Base-by-base conservation (phyloP, 2,888 invertebrate genomes). In the Ceramica pisi region DNA sequence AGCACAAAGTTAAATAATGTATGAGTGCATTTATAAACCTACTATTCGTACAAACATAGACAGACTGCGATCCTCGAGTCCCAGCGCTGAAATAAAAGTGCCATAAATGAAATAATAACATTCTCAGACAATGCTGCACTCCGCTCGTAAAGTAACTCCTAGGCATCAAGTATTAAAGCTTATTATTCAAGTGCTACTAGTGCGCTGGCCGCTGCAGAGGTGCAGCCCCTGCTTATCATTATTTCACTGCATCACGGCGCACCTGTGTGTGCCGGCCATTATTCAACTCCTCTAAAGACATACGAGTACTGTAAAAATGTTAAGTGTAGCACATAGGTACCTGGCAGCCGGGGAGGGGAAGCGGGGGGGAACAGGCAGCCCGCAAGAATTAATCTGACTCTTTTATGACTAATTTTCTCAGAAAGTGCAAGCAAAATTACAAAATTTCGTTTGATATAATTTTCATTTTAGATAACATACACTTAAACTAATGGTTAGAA, bases 131-230 rank as follows among this genome's bases (percentile, higher is more conserved):
- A 51, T 41, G 55, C 38, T 26, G 23, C 26, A 19, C 66, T 65
- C 69, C 21, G 48, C 31, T 78, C 71, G 41, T 78, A 69, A 71
- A 78, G 55, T 46, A 67, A 65, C 64, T 71, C 75, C 50, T 59
- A 57, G 38, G 23, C 67, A 81, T 81, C 56, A 78, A 75, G 50
- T 70, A 78, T 75, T 78, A 67, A 75, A 69, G 61, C 51, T 21
- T 60, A 73, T 41, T 59, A 65, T 61, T 61, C 62, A 53, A 55
- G 67, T 50, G 23, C 2, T 67, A n/a, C 16, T 50, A 53, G 31
- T 48, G 46, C 55, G 69, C 68, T 60, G 62, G 41, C 26, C n/a
- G 10, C 19, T 68, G 78, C 57, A 53, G 35, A 56, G 50, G n/a
- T 70, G 81, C 61, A 69, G 48, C 50, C 26, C 50, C 38, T 53